phyloP scores from a whole-genome alignment of 2,797 vertebrate species.

The Hozukius guyotensis region DNA sequence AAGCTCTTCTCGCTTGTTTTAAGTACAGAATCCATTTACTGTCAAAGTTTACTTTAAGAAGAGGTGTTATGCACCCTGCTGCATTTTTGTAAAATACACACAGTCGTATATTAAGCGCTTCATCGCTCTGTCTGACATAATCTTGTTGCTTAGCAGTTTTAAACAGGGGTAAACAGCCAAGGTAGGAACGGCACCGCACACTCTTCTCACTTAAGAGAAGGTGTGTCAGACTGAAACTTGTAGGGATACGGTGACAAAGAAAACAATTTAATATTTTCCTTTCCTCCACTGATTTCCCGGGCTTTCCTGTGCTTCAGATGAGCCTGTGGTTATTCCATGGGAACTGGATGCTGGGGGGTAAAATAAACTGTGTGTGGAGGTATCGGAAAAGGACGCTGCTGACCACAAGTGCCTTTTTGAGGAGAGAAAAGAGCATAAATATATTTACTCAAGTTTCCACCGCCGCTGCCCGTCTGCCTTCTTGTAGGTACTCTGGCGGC shows the following conservation, averaged over 20 bases:
- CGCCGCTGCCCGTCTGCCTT: slow-evolving; percentile 21
- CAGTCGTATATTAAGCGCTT: slow-evolving; percentile 7
- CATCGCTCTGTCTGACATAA: slow-evolving; percentile 48
- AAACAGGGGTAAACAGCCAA: slow-evolving; percentile 74
- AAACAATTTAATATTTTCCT: slow-evolving; percentile 52
- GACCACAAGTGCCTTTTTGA: slow-evolving; percentile 55
- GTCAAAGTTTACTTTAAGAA: slow-evolving; percentile 1
- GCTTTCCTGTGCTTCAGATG: slow-evolving; percentile 53
- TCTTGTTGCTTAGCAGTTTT: slow-evolving; percentile 77
- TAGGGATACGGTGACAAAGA: slow-evolving; percentile 48
- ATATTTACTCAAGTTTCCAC: slow-evolving; percentile 78
- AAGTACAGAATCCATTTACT: not conserved
- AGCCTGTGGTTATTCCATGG: slow-evolving; percentile 61
- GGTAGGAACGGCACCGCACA: not conserved
- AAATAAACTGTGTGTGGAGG: slow-evolving; percentile 47
- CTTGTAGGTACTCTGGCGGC: slow-evolving; percentile 32
- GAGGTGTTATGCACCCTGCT: not conserved
- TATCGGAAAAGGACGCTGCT: slow-evolving; percentile 67
- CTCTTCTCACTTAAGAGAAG: slow-evolving; percentile 33
- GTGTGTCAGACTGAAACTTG: slow-evolving; percentile 40
- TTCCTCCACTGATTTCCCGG: slow-evolving; percentile 34
- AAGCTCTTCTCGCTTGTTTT: not conserved
- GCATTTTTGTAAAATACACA: slow-evolving; percentile 36
- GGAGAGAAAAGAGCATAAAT: slow-evolving; percentile 66
- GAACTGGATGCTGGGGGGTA: slow-evolving; percentile 55